phyloP scores from a whole-genome alignment of 2,113 vertebrate genomes.

The Chunga burmeisteri region DNA sequence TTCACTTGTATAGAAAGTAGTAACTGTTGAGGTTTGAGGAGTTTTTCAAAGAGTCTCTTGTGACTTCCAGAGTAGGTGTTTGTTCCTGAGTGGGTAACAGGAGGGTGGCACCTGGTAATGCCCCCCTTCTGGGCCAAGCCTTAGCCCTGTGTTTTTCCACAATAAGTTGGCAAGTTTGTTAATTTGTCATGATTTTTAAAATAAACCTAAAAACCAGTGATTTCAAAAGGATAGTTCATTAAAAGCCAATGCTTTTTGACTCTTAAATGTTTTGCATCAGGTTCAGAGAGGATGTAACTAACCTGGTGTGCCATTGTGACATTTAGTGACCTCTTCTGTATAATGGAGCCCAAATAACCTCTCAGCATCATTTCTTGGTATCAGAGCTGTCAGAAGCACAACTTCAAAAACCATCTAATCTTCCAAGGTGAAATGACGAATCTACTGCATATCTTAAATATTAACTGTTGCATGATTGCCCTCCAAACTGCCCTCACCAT shows the following conservation, averaged over 20 bases:
- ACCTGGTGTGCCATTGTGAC: background rate
- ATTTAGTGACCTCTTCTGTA: background rate
- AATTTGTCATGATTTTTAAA: background rate
- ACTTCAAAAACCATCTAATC: background rate
- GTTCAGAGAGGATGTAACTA: background rate
- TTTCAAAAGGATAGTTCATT: background rate
- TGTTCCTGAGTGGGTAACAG: background rate
- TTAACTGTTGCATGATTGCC: background rate
- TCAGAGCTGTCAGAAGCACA: background rate
- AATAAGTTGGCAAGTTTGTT: background rate
- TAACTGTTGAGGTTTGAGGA: constrained; percentile 45
- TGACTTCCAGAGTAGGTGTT: constrained; percentile 29
- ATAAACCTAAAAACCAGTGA: background rate
- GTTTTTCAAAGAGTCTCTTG: constrained; percentile 23
- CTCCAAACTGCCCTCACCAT: background rate
- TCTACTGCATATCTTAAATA: background rate
- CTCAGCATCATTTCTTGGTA: background rate
- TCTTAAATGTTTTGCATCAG: background rate
- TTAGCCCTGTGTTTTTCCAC: background rate
- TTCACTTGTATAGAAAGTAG: constrained; percentile 57
- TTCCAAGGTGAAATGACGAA: background rate
- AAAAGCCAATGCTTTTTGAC: background rate
- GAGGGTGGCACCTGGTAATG: background rate
- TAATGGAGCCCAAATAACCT: background rate
- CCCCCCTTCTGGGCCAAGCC: background rate